A percentile compares a stretch with the other conserved stretches of the same genome.
Evolutionary conservation across 2,888 invertebrate genomes (phyloP).

Genomic region (Allacma fusca): DNA sequence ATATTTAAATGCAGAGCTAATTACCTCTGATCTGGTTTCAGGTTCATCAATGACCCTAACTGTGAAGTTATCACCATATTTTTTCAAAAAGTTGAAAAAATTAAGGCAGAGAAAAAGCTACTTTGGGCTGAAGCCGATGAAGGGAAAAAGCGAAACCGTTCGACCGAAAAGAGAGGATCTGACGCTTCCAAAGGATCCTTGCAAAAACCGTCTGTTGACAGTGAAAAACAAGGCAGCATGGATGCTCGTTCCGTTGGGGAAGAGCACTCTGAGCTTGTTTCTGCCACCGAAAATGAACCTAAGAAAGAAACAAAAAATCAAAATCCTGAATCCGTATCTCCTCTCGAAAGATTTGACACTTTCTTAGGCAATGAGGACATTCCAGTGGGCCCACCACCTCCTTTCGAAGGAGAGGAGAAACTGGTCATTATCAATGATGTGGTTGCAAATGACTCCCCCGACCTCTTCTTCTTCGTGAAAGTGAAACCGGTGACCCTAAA

Average conservation of each 20-base stretch:
- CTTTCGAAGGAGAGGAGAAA: slow-evolving; percentile 46
- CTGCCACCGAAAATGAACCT: neutral
- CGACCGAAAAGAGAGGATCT: neutral
- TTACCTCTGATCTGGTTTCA: slow-evolving; percentile 22
- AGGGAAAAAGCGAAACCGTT: neutral
- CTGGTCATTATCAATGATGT: slow-evolving; percentile 55
- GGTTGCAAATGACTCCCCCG: slow-evolving; percentile 49
- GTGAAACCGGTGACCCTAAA: slow-evolving; percentile 44
- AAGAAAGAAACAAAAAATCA: neutral
- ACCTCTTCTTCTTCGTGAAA: slow-evolving; percentile 57
- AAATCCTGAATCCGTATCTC: slow-evolving; percentile 5
- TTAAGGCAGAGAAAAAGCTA: slow-evolving; percentile 51
- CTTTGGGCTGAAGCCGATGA: slow-evolving; percentile 50
- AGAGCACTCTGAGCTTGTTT: neutral
- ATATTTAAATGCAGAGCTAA: no score
- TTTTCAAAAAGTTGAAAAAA: slow-evolving; percentile 48
- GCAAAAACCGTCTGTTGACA: neutral
- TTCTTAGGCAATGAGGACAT: slow-evolving; percentile 34
- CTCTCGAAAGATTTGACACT: slow-evolving; percentile 32
- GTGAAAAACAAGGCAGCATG: slow-evolving; percentile 1
- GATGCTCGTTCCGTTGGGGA: neutral
- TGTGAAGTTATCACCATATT: slow-evolving; percentile 51
- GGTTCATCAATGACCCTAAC: slow-evolving; percentile 51
- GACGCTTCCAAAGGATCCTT: neutral
- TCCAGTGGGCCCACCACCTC: slow-evolving; percentile 39